These are phyloP conservation scores for Callitettix versicolor DNA, from an alignment of 1,140 invertebrate species.

Conservation along the genomic window DNA sequence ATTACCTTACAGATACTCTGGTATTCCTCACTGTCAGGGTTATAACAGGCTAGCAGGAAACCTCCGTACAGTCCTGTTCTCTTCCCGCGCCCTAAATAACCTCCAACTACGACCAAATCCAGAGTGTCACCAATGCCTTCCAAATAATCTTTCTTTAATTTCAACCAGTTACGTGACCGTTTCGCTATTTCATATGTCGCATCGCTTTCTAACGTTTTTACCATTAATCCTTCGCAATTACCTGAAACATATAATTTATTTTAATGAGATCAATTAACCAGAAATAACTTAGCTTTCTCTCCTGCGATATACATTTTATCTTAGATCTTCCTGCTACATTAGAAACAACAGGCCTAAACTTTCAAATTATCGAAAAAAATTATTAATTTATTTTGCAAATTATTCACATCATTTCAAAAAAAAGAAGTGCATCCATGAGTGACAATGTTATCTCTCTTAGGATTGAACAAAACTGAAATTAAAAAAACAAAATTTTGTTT, in stretches of 20 bases:
- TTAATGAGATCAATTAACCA: too few species aligned
- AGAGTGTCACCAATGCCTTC: slow-evolving; percentile 90
- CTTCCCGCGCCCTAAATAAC: slow-evolving; percentile 88
- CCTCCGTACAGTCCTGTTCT: slow-evolving; percentile 90
- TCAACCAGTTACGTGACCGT: slow-evolving; percentile 93
- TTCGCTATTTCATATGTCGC: slow-evolving; percentile 98
- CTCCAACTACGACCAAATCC: slow-evolving; percentile 93
- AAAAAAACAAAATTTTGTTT: too few species aligned
- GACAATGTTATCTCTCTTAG: too few species aligned
- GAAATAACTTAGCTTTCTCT: too few species aligned
- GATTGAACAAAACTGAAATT: too few species aligned
- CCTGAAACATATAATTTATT: slow-evolving; percentile 36
- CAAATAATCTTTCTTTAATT: slow-evolving; percentile 96
- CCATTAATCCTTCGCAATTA: slow-evolving; percentile 98
- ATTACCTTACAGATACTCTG: slow-evolving; percentile 84
- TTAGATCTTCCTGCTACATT: too few species aligned
- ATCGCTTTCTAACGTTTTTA: slow-evolving; percentile 87
- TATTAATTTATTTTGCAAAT: too few species aligned
- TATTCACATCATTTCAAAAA: too few species aligned
- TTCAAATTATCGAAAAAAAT: too few species aligned
- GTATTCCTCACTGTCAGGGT: slow-evolving; percentile 85
- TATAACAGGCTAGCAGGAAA: slow-evolving; percentile 94
- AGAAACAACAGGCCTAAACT: too few species aligned
- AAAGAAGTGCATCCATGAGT: too few species aligned
- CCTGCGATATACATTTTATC: too few species aligned